Evolutionary conservation across 2,113 vertebrate species (phyloP), one percentile per base, ranked within the genome.

Genomic region (Takifugu bimaculatus): DNA sequence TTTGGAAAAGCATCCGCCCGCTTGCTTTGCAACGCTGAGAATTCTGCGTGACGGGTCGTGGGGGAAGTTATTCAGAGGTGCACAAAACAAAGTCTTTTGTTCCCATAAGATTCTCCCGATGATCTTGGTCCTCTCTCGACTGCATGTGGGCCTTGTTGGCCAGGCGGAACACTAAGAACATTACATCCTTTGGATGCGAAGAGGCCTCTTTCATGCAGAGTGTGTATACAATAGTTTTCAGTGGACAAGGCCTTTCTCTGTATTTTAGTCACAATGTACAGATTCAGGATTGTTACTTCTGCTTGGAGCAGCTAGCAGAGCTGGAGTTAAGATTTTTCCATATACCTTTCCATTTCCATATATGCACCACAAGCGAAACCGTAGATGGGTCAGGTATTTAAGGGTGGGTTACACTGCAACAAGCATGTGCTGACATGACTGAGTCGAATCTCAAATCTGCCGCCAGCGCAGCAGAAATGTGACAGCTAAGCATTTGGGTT

Each of bases 51-150:
- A 48, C 57, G 75, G 68, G 60, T 66, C 25, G 50, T 68, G 26
- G 73, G 20, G 51, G 67, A 77, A 77, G 81, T 76, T 84, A 78
- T 74, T 80, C 72, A 63, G 80, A 78, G 70, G 75, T 68, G 60
- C 61, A 85, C 78, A 87, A 85, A 83, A 83, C 62, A 7, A 74
- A 65, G 73, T 68, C 58, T 82, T 80, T 88, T 87, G 77, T 83
- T 80, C 60, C 39, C 57, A 72, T 63, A 61, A 69, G 77, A 70
- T 83, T 65, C 50, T 81, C 67, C 68, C 62, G 63, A 79, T 66
- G 68, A 39, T 58, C 60, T 43, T 58, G 4, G 63, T 50, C 61
- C 42, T 60, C 54, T 39, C 57, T 77, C 72, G 63, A 70, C 57
- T 75, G 59, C 53, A 64, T 51, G 69, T 76, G 67, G 77, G 65